Evolutionary conservation across 2,797 vertebrate genomes (phyloP), one percentile per base, ranked within the genome.

Genomic region (Poeciliopsis gracilis): DNA sequence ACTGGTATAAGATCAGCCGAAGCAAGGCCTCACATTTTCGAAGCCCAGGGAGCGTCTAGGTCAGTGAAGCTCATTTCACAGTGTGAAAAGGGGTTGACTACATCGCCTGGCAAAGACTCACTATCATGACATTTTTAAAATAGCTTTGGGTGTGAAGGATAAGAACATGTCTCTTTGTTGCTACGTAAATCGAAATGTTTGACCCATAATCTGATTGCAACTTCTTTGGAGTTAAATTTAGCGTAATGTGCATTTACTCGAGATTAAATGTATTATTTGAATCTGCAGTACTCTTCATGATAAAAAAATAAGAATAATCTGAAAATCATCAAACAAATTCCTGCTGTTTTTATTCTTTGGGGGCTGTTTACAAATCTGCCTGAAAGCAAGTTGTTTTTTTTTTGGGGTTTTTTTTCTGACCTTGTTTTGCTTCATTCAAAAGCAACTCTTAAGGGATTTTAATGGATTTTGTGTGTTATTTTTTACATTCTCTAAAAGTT

Each of bases 31-130:
- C 67, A 76, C 57, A n/a, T 38, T 23, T 30, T 43, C 55, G 71
- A 82, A 80, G 63, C 77, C 77, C 72, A 51, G 5, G 70, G 83
- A 77, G 78, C 46, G 47, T 30, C 47, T 16, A 4, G 75, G 61
- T 84, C 73, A 72, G 55, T 77, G n/a, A 80, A 87, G 74, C 77
- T 84, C 73, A 87, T 91, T 89, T 89, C 75, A 78, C 61, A 84
- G 72, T 18, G n/a, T 84, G 67, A 75, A 80, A 77, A 75, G n/a
- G 67, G 57, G 82, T 83, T 80, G 80, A 79, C 76, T 77, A 79
- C 77, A 80, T 84, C 82, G 76, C n/a, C 38, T 33, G 74, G 47
- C 49, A 49, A 70, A 78, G 75, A 71, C 77, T 59, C 41, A 63
- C 47, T 57, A 72, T 80, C 13, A 49, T 28, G 75, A 88, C 80